Percentiles rank a stretch among this genome's conserved stretches.
These are phyloP conservation scores for Hoplostethus mediterraneus DNA, from an alignment of 2,797 vertebrate genomes.

Conservation along the genomic window DNA sequence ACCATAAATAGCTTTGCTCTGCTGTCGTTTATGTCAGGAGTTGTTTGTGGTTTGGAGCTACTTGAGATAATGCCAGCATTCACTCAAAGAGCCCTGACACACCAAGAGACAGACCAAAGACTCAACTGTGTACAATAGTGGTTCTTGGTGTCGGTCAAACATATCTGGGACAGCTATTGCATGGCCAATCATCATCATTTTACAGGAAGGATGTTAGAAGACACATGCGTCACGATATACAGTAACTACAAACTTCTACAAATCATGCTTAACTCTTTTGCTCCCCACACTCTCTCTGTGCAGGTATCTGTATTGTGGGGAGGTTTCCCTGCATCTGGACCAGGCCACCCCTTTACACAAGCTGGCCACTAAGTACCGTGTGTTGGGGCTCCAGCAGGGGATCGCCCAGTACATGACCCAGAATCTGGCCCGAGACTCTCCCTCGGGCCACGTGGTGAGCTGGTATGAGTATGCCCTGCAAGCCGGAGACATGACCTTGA, in stretches of 20 bases:
- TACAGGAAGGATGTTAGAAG: not conserved
- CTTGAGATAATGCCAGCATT: not conserved
- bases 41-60: not conserved
- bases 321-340: constrained; percentile 88
- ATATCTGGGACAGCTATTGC: not conserved
- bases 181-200: not conserved
- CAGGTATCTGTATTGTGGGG: constrained; percentile 95
- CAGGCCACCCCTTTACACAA: constrained; percentile 92
- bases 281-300: constrained; percentile 4
- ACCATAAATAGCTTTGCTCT: too few relatives aligned
- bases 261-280: not conserved
- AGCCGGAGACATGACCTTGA: constrained; percentile 83
- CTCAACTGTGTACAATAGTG: not conserved
- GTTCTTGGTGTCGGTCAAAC: not conserved
- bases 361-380: constrained; percentile 90
- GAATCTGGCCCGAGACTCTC: constrained; percentile 88
- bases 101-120: not conserved
- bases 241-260: not conserved
- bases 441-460: constrained; percentile 89
- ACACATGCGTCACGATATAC: not conserved
- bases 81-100: not conserved
- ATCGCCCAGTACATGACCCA: constrained; percentile 92
- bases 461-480: constrained; percentile 94
- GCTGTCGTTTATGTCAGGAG: not conserved
- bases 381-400: constrained; percentile 88